phyloP scores from a whole-genome alignment of 1,140 invertebrate species.

The Sitodiplosis mosellana region DNA sequence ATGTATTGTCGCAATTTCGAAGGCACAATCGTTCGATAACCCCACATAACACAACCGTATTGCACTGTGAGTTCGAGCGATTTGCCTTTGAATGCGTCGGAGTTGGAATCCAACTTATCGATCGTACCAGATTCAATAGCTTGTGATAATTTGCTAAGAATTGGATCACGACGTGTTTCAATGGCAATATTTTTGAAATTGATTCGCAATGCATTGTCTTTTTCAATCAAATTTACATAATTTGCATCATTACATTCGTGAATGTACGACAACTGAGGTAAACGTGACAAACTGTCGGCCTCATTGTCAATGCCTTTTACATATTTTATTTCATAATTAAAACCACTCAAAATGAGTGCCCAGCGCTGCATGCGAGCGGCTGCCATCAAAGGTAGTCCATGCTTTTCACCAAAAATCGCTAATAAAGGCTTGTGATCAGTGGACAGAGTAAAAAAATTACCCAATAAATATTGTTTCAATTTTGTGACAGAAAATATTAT shows the following conservation, averaged over 20 bases:
- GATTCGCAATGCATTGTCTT: no score
- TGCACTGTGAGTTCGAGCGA: background rate
- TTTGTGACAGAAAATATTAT: slow-evolving; percentile 29
- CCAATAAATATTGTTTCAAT: slow-evolving; percentile 2
- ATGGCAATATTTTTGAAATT: no score
- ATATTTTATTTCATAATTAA: slow-evolving; percentile 12
- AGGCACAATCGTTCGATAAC: slow-evolving; percentile 18
- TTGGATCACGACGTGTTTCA: no score
- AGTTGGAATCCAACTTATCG: no score
- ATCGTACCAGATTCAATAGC: no score
- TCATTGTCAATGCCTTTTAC: slow-evolving; percentile 12
- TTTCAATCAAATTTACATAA: no score
- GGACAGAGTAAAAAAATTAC: slow-evolving; percentile 18
- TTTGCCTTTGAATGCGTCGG: no score
- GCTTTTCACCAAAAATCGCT: slow-evolving; percentile 22
- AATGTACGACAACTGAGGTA: no score
- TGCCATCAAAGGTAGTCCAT: slow-evolving; percentile 13
- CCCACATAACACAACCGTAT: slow-evolving; percentile 7
- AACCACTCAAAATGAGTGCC: slow-evolving; percentile 13
- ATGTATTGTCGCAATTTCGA: slow-evolving; percentile 9
- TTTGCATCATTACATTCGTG: no score
- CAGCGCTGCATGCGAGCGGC: slow-evolving; percentile 18
- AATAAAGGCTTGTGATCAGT: slow-evolving; percentile 32
- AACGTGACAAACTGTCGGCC: slow-evolving; percentile 14
- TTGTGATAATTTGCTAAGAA: no score